Conservation (phyloP, 2,113 vertebrate genomes). For the Gymnarchus niloticus region DNA sequence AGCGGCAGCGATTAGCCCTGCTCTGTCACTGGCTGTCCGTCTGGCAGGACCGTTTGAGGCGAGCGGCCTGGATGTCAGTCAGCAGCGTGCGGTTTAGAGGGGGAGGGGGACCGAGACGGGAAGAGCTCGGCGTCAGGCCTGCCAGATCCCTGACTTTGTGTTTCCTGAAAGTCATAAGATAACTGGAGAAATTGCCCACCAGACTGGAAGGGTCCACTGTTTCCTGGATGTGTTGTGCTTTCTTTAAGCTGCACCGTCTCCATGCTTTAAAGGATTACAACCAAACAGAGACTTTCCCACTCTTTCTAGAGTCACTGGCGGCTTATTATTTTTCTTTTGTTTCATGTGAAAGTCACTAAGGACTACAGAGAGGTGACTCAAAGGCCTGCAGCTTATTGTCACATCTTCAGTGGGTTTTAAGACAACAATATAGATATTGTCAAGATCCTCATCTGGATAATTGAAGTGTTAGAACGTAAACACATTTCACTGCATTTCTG, state of each 20-base stretch:
- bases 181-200: slow-evolving; percentile 21
- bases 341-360: background rate
- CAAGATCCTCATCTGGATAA: slow-evolving; percentile 1
- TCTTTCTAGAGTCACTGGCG: background rate
- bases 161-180: slow-evolving; percentile 18
- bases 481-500: background rate
- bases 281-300: background rate
- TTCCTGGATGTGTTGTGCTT: background rate
- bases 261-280: background rate
- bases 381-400: background rate
- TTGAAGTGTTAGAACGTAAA: background rate
- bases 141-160: background rate
- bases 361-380: background rate
- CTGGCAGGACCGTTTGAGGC: slow-evolving; percentile 60
- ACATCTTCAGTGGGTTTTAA: background rate
- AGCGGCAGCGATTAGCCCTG: slow-evolving; percentile 50
- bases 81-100: slow-evolving; percentile 9
- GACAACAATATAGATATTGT: background rate
- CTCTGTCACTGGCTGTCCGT: slow-evolving; percentile 59
- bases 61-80: slow-evolving; percentile 64
- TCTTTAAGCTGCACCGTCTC: background rate
- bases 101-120: background rate
- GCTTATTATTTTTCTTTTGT: background rate
- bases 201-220: slow-evolving; percentile 12
- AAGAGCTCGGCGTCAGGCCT: background rate